Evolutionary conservation across 2,113 vertebrate genomes (phyloP), one percentile per base, ranked within the genome.

Genomic region (Leptosomus discolor): DNA sequence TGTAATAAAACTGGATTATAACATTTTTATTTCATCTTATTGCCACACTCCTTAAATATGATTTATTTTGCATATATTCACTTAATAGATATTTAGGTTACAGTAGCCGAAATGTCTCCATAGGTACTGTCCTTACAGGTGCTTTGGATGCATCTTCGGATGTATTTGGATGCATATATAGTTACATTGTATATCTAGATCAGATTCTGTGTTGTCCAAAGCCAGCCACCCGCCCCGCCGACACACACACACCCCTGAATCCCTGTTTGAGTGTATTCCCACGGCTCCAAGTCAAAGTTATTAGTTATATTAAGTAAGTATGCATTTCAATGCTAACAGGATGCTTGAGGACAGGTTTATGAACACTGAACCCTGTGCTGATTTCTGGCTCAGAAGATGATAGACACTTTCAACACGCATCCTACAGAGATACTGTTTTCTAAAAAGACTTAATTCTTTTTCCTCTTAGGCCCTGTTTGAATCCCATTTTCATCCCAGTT

Each of bases 181-280:
- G 5, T 61, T 86, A 48, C 30, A 48, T 5, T 16, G 20, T 18
- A 23, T 48, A 32, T 46, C 0, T 0, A 67, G 53, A 51, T 46
- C 23, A 46, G 39, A 24, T 68, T 68, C 10, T 26, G 24, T 65
- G 6, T 50, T 67, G 16, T 30, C 29, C 29, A 68, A 74, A 75
- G 21, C 9, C 34, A 80, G 16, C n/a, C n/a, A n/a, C n/a, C 4
- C 22, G 9, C 9, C 5, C 21, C 17, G n/a, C n/a, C n/a, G n/a
- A 3, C 39, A 1, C 30, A 8, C 22, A 19, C 19, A 16, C 11
- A 3, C 4, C 9, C 11, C 21, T n/a, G n/a, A 57, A 6, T 5
- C 12, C 29, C 27, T 24, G 15, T 45, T 53, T 61, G 45, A 74
- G 24, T 9, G 6, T 11, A 19, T 80, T 74, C 60, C 45, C n/a